phyloP scores from a whole-genome alignment of 1,140 invertebrate species.

The Nasonia longicornis region DNA sequence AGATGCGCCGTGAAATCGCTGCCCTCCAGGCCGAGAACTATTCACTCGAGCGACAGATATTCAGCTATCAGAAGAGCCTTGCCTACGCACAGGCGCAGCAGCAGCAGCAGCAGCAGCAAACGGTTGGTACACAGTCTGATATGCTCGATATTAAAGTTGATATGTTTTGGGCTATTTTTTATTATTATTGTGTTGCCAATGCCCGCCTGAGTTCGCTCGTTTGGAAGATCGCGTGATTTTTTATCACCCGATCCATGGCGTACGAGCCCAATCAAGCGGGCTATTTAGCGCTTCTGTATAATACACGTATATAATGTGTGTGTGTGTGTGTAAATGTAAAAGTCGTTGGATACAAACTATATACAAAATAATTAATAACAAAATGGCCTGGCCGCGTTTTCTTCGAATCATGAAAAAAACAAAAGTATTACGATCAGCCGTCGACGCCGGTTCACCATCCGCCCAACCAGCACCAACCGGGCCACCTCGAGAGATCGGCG shows the following conservation, averaged over 20 bases:
- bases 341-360: not conserved
- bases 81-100: conserved; percentile 77
- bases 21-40: conserved; percentile 89
- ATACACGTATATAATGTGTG: not conserved
- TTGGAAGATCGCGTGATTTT: not conserved
- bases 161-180: not conserved
- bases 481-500: conserved; percentile 72
- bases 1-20: conserved; percentile 88
- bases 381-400: not conserved
- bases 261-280: no score
- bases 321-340: no score
- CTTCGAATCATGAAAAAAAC: not conserved
- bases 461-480: conserved; percentile 57
- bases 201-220: not conserved
- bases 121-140: conserved; percentile 23
- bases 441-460: conserved; percentile 50
- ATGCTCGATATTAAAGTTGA: not conserved
- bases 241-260: not conserved
- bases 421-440: conserved; percentile 5
- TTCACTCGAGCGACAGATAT: conserved; percentile 85
- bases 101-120: conserved; percentile 59
- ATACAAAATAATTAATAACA: not conserved
- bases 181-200: not conserved
- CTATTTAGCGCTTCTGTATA: not conserved
- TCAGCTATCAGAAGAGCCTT: conserved; percentile 88